Percentiles rank a stretch among this genome's conserved stretches.
Evolutionary conservation across 2,888 invertebrate species (phyloP).

Genomic region (Lasioglossum villosulum): DNA sequence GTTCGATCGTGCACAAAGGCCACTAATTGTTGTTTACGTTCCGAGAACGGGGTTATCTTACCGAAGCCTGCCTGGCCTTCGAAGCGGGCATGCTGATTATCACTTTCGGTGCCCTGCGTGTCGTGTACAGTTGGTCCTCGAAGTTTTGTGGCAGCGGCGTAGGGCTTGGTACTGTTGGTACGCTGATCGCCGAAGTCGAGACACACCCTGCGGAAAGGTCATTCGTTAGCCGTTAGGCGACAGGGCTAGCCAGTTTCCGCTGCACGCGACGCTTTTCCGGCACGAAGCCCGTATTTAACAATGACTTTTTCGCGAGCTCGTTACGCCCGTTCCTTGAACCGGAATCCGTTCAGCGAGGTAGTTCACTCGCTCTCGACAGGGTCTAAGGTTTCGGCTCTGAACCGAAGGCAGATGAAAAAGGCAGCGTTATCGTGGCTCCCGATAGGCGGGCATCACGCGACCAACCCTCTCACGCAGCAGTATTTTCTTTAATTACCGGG

Average conservation of each 20-base stretch:
- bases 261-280: slow-evolving; percentile 13
- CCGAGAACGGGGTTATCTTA: slow-evolving; percentile 58
- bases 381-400: neutral
- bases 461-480: slow-evolving; percentile 12
- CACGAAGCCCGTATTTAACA: neutral
- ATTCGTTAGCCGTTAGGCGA: slow-evolving; percentile 17
- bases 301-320: neutral
- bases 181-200: slow-evolving; percentile 76
- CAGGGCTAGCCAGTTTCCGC: neutral
- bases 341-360: slow-evolving; percentile 4
- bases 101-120: slow-evolving; percentile 74
- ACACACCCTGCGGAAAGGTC: slow-evolving; percentile 74
- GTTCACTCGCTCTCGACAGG: slow-evolving; percentile 11
- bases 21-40: neutral
- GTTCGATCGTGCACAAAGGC: neutral
- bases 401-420: neutral
- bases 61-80: slow-evolving; percentile 73
- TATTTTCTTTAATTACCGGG: neutral
- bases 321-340: slow-evolving; percentile 1
- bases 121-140: slow-evolving; percentile 75
- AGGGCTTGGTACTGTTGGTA: slow-evolving; percentile 76
- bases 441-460: slow-evolving; percentile 24
- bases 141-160: slow-evolving; percentile 64
- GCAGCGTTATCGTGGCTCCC: neutral
- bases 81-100: slow-evolving; percentile 69